Evolutionary conservation across 2,113 vertebrate species (phyloP), one percentile per base, ranked within the genome.

Genomic region (Elephantulus edwardii): DNA sequence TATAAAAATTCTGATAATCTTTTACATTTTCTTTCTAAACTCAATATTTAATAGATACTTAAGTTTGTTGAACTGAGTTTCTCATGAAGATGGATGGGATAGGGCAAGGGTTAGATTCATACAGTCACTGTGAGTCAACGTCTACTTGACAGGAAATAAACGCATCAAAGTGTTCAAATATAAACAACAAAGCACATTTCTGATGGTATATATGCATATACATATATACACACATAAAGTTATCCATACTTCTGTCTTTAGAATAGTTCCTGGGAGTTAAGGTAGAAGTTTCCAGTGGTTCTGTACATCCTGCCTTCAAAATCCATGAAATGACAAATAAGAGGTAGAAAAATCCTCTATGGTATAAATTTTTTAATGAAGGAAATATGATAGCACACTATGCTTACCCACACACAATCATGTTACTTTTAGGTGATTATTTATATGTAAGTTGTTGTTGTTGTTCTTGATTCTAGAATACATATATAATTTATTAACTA

Each of bases 161-260:
- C n/a, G n/a, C n/a, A n/a, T n/a, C n/a, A n/a, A n/a, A n/a, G n/a
- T 88, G 38, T 91, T 88, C 60, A 81, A 74, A 28, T 64, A 81
- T 70, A 90, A 90, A 30, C 83, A 82, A 66, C 17, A 91, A 72
- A 70, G 44, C 14, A 52, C 11, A 52, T n/a, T 42, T 87, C 60
- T 78, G 50, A 70, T 85, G n/a, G 42, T 8, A 26, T 35, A 2
- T n/a, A 35, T 58, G 6, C 8, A 50, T 54, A 56, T 50, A 38
- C 48, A 35, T 35, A 26, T 38, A 33, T 85, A 80, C 1, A 38
- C 1, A 81, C 60, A n/a, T n/a, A n/a, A 68, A 83, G 48, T n/a
- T 66, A 40, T 16, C 17, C 42, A 2, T 42, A 13, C 64, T 38
- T 89, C 33, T 79, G 17, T n/a, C 50, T 58, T 83, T 85, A 75